Evolutionary conservation across 2,888 invertebrate species (phyloP).

Genomic region (Leucophenga maculata): DNA sequence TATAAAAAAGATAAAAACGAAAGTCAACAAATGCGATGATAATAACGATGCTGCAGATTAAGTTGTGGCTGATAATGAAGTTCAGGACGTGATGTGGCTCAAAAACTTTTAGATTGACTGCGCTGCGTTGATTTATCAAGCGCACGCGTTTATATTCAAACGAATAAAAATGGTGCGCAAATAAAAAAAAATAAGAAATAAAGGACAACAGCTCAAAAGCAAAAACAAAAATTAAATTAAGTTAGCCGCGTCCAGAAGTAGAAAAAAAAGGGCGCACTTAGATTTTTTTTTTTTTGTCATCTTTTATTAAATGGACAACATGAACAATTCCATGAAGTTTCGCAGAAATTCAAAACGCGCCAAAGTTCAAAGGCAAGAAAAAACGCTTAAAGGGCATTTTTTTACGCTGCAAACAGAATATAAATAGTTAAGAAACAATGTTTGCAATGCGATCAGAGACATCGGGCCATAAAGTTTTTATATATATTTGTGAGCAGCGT

Average conservation of each 20-base stretch:
- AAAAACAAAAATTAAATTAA: background rate
- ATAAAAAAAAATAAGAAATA: background rate
- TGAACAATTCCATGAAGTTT: background rate
- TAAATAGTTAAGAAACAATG: too few relatives aligned
- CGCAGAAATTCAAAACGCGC: background rate
- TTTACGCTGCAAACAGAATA: too few relatives aligned
- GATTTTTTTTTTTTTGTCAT: background rate
- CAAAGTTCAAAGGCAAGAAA: slow-evolving; percentile 25
- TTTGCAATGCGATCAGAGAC: too few relatives aligned
- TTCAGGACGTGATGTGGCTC: background rate
- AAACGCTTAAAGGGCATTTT: slow-evolving; percentile 45
- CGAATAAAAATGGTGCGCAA: background rate
- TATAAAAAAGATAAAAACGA: too few relatives aligned
- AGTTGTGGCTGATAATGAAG: background rate
- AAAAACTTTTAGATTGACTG: too few relatives aligned
- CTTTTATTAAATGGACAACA: background rate
- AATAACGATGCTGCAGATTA: slow-evolving; percentile 47
- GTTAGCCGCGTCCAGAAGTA: background rate
- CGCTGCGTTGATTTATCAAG: too few relatives aligned
- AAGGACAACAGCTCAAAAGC: background rate
- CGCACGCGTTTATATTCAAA: too few relatives aligned
- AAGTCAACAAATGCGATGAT: too few relatives aligned
- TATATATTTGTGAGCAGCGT: too few relatives aligned
- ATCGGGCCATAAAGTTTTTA: too few relatives aligned
- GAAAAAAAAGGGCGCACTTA: background rate